Conservation (phyloP, 2,113 vertebrate species). For the Otus sunia region DNA sequence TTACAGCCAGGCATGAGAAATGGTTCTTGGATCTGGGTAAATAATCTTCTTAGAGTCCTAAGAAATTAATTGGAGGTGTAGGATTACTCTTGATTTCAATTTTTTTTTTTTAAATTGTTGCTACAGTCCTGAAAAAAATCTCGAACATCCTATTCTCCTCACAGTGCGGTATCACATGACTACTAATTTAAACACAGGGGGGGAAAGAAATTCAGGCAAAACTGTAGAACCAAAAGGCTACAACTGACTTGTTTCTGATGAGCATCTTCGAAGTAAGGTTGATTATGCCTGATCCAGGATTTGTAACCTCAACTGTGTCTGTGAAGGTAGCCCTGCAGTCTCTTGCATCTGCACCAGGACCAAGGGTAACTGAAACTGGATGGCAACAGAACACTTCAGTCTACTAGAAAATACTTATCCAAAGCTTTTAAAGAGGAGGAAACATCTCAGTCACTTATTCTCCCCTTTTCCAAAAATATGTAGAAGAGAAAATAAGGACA, state of each 20-base stretch:
- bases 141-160: neutral
- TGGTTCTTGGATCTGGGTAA: neutral
- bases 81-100: neutral
- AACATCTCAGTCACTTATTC: neutral
- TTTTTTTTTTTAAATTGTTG: neutral
- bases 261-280: neutral
- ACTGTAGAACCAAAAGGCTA: neutral
- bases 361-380: neutral
- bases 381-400: neutral
- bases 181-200: neutral
- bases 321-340: neutral
- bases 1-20: neutral
- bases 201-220: neutral
- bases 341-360: neutral
- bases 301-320: neutral
- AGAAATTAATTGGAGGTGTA: neutral
- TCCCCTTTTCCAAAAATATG: neutral
- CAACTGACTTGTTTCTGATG: neutral
- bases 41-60: neutral
- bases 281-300: neutral
- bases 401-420: neutral
- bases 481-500: neutral
- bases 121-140: neutral
- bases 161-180: neutral
- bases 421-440: neutral